Percentiles rank a stretch among this genome's conserved stretches.
phyloP scores from a whole-genome alignment of 2,797 vertebrate species.

The Prionace glauca region DNA sequence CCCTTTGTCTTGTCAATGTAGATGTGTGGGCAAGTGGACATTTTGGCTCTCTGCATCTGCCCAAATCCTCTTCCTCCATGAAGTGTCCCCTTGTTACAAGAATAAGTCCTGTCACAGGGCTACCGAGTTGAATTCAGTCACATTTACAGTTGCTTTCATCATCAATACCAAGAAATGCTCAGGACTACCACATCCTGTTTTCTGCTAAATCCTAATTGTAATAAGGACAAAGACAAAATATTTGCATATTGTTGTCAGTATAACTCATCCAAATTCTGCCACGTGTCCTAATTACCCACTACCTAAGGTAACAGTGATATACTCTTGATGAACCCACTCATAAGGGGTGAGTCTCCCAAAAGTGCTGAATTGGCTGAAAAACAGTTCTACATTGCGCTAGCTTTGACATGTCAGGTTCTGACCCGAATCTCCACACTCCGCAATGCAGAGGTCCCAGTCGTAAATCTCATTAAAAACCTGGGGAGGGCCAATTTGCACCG shows the following conservation, averaged over 20 bases:
- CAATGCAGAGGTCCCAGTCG: too few species aligned
- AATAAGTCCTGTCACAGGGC: too few species aligned
- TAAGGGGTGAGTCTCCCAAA: background rate
- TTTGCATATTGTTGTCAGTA: background rate
- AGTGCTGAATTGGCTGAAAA: too few species aligned
- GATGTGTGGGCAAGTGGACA: background rate
- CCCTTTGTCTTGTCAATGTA: background rate
- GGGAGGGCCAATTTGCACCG: too few species aligned
- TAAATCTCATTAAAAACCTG: too few species aligned
- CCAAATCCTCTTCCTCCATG: background rate
- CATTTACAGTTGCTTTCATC: background rate
- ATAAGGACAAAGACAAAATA: background rate
- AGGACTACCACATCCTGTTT: conserved; percentile 10
- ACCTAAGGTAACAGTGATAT: background rate
- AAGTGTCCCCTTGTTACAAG: background rate
- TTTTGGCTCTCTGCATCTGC: background rate
- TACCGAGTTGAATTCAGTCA: background rate
- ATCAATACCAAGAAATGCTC: conserved; percentile 12
- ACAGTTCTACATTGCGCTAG: too few species aligned
- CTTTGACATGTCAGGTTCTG: too few species aligned
- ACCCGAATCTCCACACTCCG: too few species aligned
- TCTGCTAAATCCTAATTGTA: background rate
- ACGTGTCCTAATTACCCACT: background rate
- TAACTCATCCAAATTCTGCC: background rate
- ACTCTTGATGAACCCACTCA: background rate